These are phyloP conservation scores for Apolygus lucorum DNA, from an alignment of 1,140 invertebrate genomes.

Conservation along the genomic window DNA sequence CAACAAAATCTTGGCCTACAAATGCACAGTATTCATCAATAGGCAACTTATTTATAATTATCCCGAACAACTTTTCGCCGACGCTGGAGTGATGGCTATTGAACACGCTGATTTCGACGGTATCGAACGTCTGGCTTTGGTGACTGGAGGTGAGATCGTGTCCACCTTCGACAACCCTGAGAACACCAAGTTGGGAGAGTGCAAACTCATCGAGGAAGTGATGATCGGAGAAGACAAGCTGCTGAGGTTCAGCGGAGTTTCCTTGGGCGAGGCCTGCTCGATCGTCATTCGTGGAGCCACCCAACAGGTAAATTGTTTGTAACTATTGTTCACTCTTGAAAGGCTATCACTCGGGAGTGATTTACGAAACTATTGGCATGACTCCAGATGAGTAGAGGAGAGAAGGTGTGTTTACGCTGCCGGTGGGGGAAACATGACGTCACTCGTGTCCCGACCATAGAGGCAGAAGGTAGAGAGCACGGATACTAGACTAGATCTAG, in stretches of 20 bases:
- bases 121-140: slow-evolving; percentile 91
- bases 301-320: too few relatives aligned
- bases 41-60: slow-evolving; percentile 99
- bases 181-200: slow-evolving; percentile 83
- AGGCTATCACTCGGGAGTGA: too few relatives aligned
- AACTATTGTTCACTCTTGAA: too few relatives aligned
- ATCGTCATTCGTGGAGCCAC: slow-evolving; percentile 97
- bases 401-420: too few relatives aligned
- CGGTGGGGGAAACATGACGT: too few relatives aligned
- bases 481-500: too few relatives aligned
- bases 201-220: slow-evolving; percentile 92
- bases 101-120: slow-evolving; percentile 99
- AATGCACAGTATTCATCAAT: slow-evolving; percentile 98
- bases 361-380: too few relatives aligned
- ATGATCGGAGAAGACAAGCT: slow-evolving; percentile 98
- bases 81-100: slow-evolving; percentile 97
- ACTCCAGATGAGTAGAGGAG: too few relatives aligned
- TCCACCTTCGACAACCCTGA: slow-evolving; percentile 96
- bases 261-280: slow-evolving; percentile 92
- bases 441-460: too few relatives aligned
- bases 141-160: slow-evolving; percentile 96
- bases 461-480: too few relatives aligned
- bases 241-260: slow-evolving; percentile 89
- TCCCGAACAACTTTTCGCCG: slow-evolving; percentile 98
- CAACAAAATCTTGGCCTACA: slow-evolving; percentile 90